Base-by-base conservation (phyloP, 2,113 vertebrate species). In the Puntigrus tetrazona region DNA sequence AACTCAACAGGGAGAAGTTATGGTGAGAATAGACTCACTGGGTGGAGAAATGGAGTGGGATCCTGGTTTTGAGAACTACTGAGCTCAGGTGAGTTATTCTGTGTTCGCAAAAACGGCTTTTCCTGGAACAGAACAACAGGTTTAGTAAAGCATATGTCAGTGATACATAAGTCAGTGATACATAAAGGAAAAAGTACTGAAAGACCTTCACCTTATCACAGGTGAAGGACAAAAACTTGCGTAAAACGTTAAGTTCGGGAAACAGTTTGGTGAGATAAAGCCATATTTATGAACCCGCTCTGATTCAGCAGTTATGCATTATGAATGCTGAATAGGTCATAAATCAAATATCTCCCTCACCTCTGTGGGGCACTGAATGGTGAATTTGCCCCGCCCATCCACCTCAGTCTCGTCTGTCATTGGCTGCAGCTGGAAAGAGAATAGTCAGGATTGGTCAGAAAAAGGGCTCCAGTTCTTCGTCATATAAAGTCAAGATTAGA, bases 71-170 rank as follows among this genome's bases (percentile, higher is more conserved):
- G n/a, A 52, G n/a, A 6, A 11, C 7, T 59, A 16, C 9, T 4
- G 8, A 50, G 38, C 0, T 86, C 20, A 14, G 36, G 90, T 34
- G 90, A 88, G 78, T 94, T 94, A 3, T 16, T 84, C n/a, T 89
- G 86, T 20, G 94, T 95, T 52, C 89, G 83, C 31, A 95, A 89
- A 84, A 90, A 94, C 6, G 92, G 93, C 67, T 41, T 86, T 9
- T 91, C 89, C 93, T 94, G 73, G 43, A 10, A 8, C 11, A 41
- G 81, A 45, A 8, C 76, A 11, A 80, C 45, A 57, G 29, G 36
- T 25, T 55, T 27, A 57, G 5, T 61, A 7, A 36, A 25, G 41
- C 18, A 29, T 13, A 5, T 7, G 27, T 34, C 65, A 20, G 27
- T 65, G 27, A 27, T 31, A 25, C 31, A 16, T 8, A 45, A 16